Percentiles rank a stretch among this genome's conserved stretches.
These are phyloP conservation scores for Pseudococcus jackbeardsleyi DNA, from an alignment of 2,888 invertebrate species.

Conservation along the genomic window DNA sequence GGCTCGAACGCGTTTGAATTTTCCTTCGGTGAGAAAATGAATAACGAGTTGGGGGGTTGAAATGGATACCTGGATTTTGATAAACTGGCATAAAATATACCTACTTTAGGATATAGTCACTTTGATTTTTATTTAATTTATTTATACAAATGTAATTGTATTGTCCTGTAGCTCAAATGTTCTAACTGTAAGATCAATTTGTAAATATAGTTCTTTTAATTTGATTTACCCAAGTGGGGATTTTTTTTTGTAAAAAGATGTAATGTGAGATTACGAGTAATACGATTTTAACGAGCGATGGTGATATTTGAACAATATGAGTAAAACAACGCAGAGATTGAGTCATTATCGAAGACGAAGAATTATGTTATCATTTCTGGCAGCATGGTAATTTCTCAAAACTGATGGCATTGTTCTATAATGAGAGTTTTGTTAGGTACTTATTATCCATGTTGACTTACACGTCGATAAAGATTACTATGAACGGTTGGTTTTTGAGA, in stretches of 20 bases:
- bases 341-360: neutral
- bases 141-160: conserved; percentile 2
- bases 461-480: no score
- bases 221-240: neutral
- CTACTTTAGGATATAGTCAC: neutral
- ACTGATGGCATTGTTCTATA: no score
- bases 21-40: conserved; percentile 11
- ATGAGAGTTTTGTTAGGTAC: no score
- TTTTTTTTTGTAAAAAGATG: neutral
- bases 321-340: no score
- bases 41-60: neutral
- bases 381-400: neutral
- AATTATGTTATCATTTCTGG: neutral
- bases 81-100: conserved; percentile 20
- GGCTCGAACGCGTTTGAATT: conserved; percentile 4
- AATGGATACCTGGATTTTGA: neutral
- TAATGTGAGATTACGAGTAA: no score
- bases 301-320: no score
- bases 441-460: no score
- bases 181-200: conserved; percentile 16
- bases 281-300: no score
- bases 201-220: conserved; percentile 44
- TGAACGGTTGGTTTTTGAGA: no score
- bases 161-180: neutral
- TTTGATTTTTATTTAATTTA: conserved; percentile 8